phyloP scores from a whole-genome alignment of 2,888 invertebrate genomes.

The Ophion costatus region DNA sequence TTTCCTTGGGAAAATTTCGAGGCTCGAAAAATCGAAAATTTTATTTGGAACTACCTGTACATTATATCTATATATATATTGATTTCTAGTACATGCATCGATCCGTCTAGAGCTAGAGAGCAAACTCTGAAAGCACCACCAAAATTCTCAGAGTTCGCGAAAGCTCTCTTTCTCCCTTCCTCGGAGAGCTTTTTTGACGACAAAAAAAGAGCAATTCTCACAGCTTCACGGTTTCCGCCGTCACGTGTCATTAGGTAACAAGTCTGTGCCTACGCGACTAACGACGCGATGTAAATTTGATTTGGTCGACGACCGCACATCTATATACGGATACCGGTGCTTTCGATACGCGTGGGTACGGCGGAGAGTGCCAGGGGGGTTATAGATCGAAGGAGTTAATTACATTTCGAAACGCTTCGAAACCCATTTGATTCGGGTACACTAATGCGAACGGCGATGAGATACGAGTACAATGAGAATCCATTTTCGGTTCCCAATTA shows the following conservation, averaged over 20 bases:
- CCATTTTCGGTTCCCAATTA: background rate
- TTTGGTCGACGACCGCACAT: slow-evolving; percentile 36
- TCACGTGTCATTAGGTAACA: slow-evolving; percentile 58
- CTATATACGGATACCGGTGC: background rate
- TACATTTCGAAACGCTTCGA: slow-evolving; percentile 26
- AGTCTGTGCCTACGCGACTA: slow-evolving; percentile 16
- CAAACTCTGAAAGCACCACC: slow-evolving; percentile 48
- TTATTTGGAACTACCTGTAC: too few species aligned
- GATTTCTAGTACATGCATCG: slow-evolving; percentile 45
- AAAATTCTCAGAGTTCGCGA: slow-evolving; percentile 54
- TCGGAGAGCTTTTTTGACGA: slow-evolving; percentile 3
- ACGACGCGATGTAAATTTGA: slow-evolving; percentile 60
- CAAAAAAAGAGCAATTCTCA: background rate
- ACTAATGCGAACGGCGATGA: background rate
- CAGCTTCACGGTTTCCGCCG: slow-evolving; percentile 30
- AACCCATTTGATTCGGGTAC: slow-evolving; percentile 12
- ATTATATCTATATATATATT: background rate
- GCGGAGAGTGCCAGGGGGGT: background rate
- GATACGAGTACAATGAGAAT: background rate
- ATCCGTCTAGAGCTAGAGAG: slow-evolving; percentile 46
- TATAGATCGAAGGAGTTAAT: background rate
- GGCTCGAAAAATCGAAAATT: slow-evolving; percentile 4
- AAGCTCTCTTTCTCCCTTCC: background rate
- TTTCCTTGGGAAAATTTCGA: too few species aligned
- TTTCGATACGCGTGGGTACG: background rate